These are phyloP conservation scores for Cephus pulcher DNA, from an alignment of 2,888 invertebrate genomes.

Conservation along the genomic window DNA sequence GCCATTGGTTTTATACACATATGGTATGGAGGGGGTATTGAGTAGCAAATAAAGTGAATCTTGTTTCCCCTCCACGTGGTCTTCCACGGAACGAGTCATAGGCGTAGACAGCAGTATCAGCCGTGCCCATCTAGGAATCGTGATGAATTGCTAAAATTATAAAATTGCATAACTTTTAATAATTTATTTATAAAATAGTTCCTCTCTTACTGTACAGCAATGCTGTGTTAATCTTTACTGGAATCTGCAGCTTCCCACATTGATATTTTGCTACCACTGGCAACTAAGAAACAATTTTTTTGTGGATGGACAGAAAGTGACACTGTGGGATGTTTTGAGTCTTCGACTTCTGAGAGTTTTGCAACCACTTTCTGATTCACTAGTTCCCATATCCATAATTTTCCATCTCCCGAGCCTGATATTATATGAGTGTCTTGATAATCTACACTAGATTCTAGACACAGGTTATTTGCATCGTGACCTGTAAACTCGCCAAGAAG, in stretches of 20 bases:
- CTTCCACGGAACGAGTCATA: neutral
- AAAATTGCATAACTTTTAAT: neutral
- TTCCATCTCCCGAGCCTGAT: slow-evolving; percentile 91
- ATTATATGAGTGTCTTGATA: slow-evolving; percentile 87
- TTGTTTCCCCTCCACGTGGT: neutral
- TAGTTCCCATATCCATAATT: slow-evolving; percentile 90
- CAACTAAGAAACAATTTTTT: slow-evolving; percentile 77
- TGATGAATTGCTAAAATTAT: neutral
- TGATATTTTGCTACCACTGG: slow-evolving; percentile 78
- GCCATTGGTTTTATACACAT: neutral
- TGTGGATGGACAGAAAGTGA: slow-evolving; percentile 87
- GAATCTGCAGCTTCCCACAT: slow-evolving; percentile 69
- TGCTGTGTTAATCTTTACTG: neutral
- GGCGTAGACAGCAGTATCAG: neutral
- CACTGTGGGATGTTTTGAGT: slow-evolving; percentile 61
- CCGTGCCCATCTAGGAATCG: neutral
- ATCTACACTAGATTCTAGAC: slow-evolving; percentile 88
- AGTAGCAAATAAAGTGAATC: neutral
- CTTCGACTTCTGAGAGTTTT: slow-evolving; percentile 60
- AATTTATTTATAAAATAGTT: neutral
- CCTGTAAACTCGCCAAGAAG: slow-evolving; percentile 83
- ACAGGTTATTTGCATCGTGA: slow-evolving; percentile 84
- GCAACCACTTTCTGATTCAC: slow-evolving; percentile 75
- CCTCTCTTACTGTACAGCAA: neutral
- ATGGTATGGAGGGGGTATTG: neutral